Evolutionary conservation across 2,113 vertebrate genomes (phyloP).

Genomic region (Hemicordylus capensis): DNA sequence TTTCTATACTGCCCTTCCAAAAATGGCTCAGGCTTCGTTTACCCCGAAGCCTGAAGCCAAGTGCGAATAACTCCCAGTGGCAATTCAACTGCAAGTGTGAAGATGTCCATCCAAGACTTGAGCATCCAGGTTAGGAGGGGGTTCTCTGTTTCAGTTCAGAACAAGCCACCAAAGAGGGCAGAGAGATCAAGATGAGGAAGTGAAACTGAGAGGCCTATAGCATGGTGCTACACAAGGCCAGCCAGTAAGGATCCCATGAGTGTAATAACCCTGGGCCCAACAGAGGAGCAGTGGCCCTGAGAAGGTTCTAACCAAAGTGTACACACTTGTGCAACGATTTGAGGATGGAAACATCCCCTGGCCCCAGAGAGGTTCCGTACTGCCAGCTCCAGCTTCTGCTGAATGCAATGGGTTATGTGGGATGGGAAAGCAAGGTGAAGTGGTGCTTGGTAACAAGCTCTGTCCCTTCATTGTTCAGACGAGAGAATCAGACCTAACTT

Average conservation of each 20-base stretch:
- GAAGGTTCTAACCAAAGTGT: neutral
- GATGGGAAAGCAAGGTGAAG: neutral
- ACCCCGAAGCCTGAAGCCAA: no score
- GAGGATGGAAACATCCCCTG: neutral
- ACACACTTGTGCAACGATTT: neutral
- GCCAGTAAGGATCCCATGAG: neutral
- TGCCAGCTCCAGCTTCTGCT: neutral
- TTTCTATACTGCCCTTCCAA: no score
- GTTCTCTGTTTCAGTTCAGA: neutral
- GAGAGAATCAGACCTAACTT: neutral
- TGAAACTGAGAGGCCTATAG: neutral
- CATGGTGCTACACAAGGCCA: neutral
- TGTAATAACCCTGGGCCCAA: neutral
- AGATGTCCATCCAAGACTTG: neutral
- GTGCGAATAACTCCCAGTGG: no score
- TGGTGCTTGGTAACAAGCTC: neutral
- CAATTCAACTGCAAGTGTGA: neutral
- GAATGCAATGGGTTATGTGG: neutral
- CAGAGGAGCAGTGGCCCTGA: neutral
- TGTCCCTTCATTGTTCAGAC: neutral
- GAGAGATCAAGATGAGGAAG: neutral
- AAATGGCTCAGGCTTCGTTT: no score
- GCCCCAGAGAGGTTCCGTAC: neutral
- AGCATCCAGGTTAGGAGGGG: neutral
- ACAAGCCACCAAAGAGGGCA: neutral